Percentiles rank a stretch among this genome's conserved stretches.
Evolutionary conservation across 2,888 invertebrate species (phyloP).

Genomic region (Brassicogethes aeneus): DNA sequence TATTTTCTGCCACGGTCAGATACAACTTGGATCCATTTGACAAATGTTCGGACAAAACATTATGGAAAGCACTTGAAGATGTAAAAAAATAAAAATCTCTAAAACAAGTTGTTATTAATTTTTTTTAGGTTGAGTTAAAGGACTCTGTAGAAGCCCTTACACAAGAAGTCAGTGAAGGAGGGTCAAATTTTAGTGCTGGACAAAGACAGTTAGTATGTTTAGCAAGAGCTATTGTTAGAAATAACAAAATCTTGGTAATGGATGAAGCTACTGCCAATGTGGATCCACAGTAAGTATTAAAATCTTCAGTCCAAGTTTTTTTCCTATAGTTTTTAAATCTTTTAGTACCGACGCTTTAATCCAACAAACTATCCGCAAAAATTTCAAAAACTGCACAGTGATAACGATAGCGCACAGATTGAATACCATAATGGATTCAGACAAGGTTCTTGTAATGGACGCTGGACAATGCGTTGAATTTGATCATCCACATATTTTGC

Average conservation of each 20-base stretch:
- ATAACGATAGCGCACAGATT: conserved; percentile 76
- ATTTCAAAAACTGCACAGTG: conserved; percentile 68
- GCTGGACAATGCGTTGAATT: conserved; percentile 45
- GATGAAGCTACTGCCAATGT: conserved; percentile 92
- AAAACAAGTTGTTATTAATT: background rate
- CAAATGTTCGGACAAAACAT: conserved; percentile 57
- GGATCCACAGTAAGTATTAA: conserved; percentile 61
- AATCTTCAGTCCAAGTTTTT: background rate
- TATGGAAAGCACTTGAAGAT: conserved; percentile 70
- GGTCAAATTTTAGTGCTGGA: conserved; percentile 77
- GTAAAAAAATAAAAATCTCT: conserved; percentile 28
- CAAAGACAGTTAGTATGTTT: conserved; percentile 82
- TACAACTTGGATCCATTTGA: conserved; percentile 80
- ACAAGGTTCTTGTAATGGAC: conserved; percentile 55
- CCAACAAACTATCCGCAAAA: conserved; percentile 62
- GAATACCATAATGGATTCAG: conserved; percentile 78
- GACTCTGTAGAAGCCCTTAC: conserved; percentile 54
- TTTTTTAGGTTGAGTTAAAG: conserved; percentile 63
- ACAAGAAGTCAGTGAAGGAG: conserved; percentile 62
- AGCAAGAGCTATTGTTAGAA: conserved; percentile 73
- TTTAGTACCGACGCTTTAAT: conserved; percentile 65
- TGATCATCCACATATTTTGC: conserved; percentile 41
- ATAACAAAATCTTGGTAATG: conserved; percentile 69
- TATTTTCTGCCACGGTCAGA: conserved; percentile 73
- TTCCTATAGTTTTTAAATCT: conserved; percentile 15